A percentile compares a stretch with the other conserved stretches of the same genome.
Evolutionary conservation across 2,888 invertebrate genomes (phyloP).

Genomic region (Polydrusus pterygomalis): DNA sequence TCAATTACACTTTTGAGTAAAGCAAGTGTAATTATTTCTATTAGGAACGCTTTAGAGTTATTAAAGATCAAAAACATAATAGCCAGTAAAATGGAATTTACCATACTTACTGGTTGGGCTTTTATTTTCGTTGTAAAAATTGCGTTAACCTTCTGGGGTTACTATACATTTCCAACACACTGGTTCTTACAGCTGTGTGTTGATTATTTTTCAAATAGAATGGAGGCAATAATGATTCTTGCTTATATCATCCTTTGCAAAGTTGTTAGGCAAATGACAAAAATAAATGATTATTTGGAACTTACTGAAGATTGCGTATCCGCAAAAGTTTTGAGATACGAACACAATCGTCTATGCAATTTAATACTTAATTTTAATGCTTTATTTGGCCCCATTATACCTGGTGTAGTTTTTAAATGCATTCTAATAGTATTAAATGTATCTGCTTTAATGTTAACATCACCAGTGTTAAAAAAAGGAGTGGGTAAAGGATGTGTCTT

Average conservation of each 20-base stretch:
- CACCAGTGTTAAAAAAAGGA: too few species aligned
- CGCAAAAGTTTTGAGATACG: background rate
- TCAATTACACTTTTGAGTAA: background rate
- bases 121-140: too few species aligned
- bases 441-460: too few species aligned
- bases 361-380: background rate
- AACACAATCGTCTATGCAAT: background rate
- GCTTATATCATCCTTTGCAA: background rate
- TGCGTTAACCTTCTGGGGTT: too few species aligned
- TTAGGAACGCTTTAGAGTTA: too few species aligned
- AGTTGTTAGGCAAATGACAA: background rate
- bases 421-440: background rate
- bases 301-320: background rate
- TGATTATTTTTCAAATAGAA: too few species aligned
- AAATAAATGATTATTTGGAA: background rate
- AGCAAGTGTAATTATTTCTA: background rate
- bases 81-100: too few species aligned
- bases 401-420: background rate
- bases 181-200: too few species aligned
- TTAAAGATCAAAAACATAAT: too few species aligned
- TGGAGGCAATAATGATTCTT: background rate
- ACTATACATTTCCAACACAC: too few species aligned
- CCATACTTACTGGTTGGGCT: too few species aligned
- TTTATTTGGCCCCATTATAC: background rate
- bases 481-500: too few species aligned